These are phyloP conservation scores for Drosophila oshimai DNA, from an alignment of 1,140 invertebrate genomes.

Conservation along the genomic window DNA sequence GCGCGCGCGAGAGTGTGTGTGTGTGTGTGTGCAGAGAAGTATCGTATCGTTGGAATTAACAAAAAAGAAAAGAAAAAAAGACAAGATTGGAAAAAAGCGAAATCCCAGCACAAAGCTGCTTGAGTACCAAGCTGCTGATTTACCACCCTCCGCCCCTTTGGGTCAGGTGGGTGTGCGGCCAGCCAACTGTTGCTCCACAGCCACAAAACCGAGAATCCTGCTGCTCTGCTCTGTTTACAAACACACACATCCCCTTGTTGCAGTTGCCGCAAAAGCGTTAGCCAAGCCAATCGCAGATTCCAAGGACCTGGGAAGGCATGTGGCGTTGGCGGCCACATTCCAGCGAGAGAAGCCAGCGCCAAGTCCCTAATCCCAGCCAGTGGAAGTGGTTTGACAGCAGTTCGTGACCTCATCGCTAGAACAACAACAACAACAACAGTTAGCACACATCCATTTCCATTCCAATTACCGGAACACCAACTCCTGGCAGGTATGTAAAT, in stretches of 20 bases:
- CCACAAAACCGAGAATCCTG: not conserved
- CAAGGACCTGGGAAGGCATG: constrained; percentile 50
- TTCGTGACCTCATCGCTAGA: constrained; percentile 62
- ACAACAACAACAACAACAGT: constrained; percentile 30
- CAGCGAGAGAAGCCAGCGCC: constrained; percentile 19
- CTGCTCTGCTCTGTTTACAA: constrained; percentile 5
- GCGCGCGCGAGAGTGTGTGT: constrained; percentile 7
- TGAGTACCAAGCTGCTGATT: too few species aligned
- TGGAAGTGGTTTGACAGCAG: constrained; percentile 36
- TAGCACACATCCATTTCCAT: too few species aligned
- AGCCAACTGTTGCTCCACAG: constrained; percentile 15
- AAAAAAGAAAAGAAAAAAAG: constrained; percentile 18
- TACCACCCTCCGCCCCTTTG: not conserved
- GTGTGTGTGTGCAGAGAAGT: constrained; percentile 34
- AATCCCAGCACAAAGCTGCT: not conserved
- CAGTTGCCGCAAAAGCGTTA: not conserved
- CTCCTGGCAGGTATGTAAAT: not conserved
- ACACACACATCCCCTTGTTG: not conserved
- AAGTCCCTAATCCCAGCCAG: constrained; percentile 18
- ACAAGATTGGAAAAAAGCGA: not conserved
- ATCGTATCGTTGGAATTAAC: constrained; percentile 47
- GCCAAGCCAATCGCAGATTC: constrained; percentile 1
- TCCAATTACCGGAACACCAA: not conserved
- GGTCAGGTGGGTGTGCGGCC: not conserved
- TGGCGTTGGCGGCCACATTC: constrained; percentile 67